Evolutionary conservation across 2,888 invertebrate species (phyloP), one percentile per base, ranked within the genome.

Genomic region (Xanthostigma xanthostigma): DNA sequence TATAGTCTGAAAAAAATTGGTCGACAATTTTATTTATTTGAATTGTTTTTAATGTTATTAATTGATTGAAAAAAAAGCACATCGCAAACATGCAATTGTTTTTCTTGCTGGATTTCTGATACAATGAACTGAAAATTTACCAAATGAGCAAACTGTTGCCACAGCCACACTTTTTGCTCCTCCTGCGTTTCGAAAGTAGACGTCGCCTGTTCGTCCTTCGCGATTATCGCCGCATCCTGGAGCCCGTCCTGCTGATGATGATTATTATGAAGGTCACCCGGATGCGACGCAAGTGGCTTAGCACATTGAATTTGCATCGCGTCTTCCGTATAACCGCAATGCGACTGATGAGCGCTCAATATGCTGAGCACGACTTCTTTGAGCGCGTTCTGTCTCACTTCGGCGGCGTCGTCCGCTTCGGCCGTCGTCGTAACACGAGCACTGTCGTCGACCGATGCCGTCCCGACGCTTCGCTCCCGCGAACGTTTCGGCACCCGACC

Each of bases 401-500:
- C 68, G 8, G 66, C 56, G 51, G 66, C 66, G 35, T 64, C 62
- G 52, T 64, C 63, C 55, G 66, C 66, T n/a, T 65, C 62, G 50
- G 64, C 66, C 40, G 66, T 65, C 43, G 68, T 68, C 48, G 68
- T 68, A 51, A 67, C 68, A 36, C 69, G 66, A 50, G 69, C 68
- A 41, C 73, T 65, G 51, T 69, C 79, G 50, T 75, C 75, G 27
- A 27, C 27, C 27, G 27, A 27, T 1, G 6, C 27, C 27, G 27
- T 27, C 3, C 27, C 27, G 36, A 71, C 69, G 62, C 77, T 81
- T 55, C 83, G 76, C 67, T 92, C 93, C 58, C 92, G 78, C 51
- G 91, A 82, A 59, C 93, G 76, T 70, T 95, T 96, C 54, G 96
- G 95, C 58, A 94, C 94, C 55, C 95, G 79, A 56, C 96, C 95